Base-by-base conservation (phyloP, 1,140 invertebrate species). In the Dendrolimus punctatus region DNA sequence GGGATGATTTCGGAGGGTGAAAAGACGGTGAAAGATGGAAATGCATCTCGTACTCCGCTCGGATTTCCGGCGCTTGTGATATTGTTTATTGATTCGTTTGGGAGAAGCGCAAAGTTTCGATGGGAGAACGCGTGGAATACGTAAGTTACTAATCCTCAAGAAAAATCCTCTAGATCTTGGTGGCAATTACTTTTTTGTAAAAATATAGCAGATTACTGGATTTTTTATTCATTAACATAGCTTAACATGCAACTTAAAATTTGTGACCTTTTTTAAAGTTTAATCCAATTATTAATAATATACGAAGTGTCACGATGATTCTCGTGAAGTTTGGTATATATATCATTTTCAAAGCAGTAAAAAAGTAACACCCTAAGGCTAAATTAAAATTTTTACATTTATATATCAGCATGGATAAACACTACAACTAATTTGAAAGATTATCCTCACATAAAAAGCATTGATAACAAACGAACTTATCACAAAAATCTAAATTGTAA, bases 71-170 rank as follows among this genome's bases (percentile, higher is more conserved):
- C 66, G 76, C 68, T 72, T 61, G 72, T 80, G 80, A 85, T 85
- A 81, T 85, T 80, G 81, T 81, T 85, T 85, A 85, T 85, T 80
- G 81, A 85, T 85, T 83, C 75, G 72, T 71, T 75, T 72, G 76
- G 67, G 54, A 65, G 59, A 45, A 62, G 62, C 71, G 71, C 56
- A 62, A 44, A 60, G 53, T 42, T 58, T 66, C 65, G 62, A 60
- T 23, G 51, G 58, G 53, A n/a, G 43, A n/a, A 61, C 57, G 59
- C 65, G 73, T 58, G 58, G 64, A 67, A 68, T 55, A 52, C 58
- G 61, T 61, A 53, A 76, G 71, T 78, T 78, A 77, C 78, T 81
- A 78, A 78, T 79, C 63, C 68, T 46, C 46, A 37, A 23, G 8
- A 46, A 23, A 46, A 8, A 46, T 8, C 46, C 36, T 36, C n/a